Base-by-base conservation (phyloP, 2,797 vertebrate species). In the Dicrostonyx torquatus region DNA sequence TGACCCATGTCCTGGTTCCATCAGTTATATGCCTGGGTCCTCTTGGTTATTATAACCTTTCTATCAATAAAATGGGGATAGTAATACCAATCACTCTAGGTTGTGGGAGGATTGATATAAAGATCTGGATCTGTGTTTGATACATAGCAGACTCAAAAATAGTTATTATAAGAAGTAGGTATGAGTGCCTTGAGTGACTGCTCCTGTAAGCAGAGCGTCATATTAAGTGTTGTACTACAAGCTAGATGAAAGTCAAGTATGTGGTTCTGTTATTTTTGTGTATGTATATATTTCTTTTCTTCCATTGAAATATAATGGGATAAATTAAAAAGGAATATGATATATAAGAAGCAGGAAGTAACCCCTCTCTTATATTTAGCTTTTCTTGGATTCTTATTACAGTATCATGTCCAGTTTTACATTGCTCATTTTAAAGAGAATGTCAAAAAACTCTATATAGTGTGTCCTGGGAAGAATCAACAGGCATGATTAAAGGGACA, bases 351-450 rank as follows among this genome's bases (percentile, higher is more conserved):
- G 40, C 89, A 97, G 94, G 94, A 97, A 97, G 80, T 84, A 97
- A 50, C 92, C 87, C 53, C 60, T 96, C 76, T 96, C 84, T 97
- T 96, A 50, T 95, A 91, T 94, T 97, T 97, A 95, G 92, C 87
- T 94, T 96, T 96, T 88, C 87, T 79, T 79, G 80, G 82, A 83
- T 87, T 94, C 94, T 94, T 93, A 96, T 94, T 97, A 96, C 77
- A 89, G 95, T 96, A 94, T 95, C 85, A 93, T 91, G 82, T 94
- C 89, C 43, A 89, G 80, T 96, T 94, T 90, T 94, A 83, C 87
- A 95, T 94, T 93, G 89, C 92, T 97, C 75, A 94, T 94, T 97
- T 96, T 96, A 97, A 97, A 97, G 88, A 96, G 88, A 79, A 96
- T 96, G 95, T 97, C 90, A 97, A 66, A 94, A 97, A 96, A 82